These are phyloP conservation scores for Drosophila ezoana DNA, from an alignment of 2,888 invertebrate species.

Conservation along the genomic window DNA sequence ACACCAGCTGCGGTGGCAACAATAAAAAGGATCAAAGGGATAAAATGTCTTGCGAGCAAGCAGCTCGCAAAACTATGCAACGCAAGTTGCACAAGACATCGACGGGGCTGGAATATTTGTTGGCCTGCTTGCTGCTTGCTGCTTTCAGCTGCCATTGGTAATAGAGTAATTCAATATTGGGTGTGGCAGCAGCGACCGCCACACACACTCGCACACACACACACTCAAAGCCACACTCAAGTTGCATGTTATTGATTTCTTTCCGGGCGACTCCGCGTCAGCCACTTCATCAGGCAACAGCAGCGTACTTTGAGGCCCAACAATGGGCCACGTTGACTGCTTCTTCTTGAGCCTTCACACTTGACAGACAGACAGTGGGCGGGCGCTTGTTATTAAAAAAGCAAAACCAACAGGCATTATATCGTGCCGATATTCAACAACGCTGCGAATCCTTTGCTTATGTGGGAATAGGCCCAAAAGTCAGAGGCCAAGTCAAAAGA, in stretches of 20 bases:
- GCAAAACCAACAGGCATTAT: constrained; percentile 15
- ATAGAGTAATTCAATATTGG: constrained; percentile 73
- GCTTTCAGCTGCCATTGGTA: constrained; percentile 43
- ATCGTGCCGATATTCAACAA: constrained; percentile 53
- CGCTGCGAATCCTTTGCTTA: constrained; percentile 60
- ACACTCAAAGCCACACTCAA: constrained; percentile 22
- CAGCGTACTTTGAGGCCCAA: constrained; percentile 27
- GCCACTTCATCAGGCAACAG: constrained; percentile 50
- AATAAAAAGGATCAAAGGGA: constrained; percentile 72
- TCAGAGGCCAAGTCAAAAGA: constrained; percentile 49
- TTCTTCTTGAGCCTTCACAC: constrained; percentile 36
- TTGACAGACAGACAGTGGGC: constrained; percentile 21
- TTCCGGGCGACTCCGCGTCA: constrained; percentile 10
- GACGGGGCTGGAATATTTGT: constrained; percentile 23
- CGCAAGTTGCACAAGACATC: constrained; percentile 48
- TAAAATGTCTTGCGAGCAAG: constrained; percentile 59
- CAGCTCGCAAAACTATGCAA: constrained; percentile 42
- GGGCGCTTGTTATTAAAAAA: constrained; percentile 17
- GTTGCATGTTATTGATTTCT: constrained; percentile 53
- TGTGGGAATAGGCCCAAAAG: constrained; percentile 40
- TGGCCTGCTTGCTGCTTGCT: constrained; percentile 17
- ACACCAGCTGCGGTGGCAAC: constrained; percentile 69
- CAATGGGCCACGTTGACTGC: constrained; percentile 38
- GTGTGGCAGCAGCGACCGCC: constrained; percentile 50
- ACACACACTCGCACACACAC: constrained; percentile 3